Evolutionary conservation across 1,140 invertebrate species (phyloP), one percentile per base, ranked within the genome.

Genomic region (Mamestra configurata): DNA sequence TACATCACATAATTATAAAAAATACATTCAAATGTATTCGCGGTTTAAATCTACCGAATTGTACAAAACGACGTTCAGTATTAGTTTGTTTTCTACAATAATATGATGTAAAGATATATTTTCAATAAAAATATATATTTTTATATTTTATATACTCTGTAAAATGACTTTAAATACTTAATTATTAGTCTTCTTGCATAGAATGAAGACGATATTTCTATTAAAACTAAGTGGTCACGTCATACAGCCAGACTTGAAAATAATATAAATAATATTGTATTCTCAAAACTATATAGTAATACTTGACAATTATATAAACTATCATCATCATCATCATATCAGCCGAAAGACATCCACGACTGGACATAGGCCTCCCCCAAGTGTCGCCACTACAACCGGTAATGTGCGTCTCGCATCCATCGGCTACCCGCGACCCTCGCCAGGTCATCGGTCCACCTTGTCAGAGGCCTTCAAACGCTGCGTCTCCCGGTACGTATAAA

Each of bases 101-200:
- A n/a, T 68, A 68, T 24, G 40, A 68, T 46, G 40, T 68, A 68
- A 66, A 66, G 35, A 68, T 68, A 68, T 70, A 70, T n/a, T 70
- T 27, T 70, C 20, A 46, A 49, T 70, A 70, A 27, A 70, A 70
- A 70, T 70, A 70, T 70, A 70, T 70, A 70, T 46, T 70, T 35
- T 24, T 70, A 5, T 27, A 70, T 70, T 20, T 70, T 15, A 70
- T 49, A 70, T 70, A 70, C 37, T 70, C 40, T 70, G 66, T 70
- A 49, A 70, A 64, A 46, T 46, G 40, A 70, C 66, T 46, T 70
- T 70, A 70, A 24, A 49, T 49, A 70, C 22, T 70, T 40, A 66
- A 40, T 40, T 66, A 66, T 66, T 66, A 40, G 61, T 57, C 53
- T 57, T 27, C 10, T 27, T 15, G 53, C 11, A 11, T 22, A 40